Evolutionary conservation across 2,797 vertebrate genomes (phyloP).

Genomic region (Mus spretus): DNA sequence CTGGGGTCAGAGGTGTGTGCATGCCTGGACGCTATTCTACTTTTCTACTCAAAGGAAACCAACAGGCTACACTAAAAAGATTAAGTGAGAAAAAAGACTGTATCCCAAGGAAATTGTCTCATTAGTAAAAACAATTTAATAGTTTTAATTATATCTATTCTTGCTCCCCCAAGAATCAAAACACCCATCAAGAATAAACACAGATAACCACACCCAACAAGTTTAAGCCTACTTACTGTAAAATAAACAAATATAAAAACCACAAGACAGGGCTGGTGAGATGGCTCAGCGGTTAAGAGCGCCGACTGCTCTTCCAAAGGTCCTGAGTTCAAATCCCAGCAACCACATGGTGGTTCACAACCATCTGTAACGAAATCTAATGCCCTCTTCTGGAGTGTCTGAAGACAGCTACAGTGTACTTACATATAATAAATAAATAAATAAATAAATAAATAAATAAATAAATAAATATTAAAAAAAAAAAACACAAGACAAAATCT

Average conservation of each 20-base stretch:
- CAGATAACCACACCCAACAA: conserved; percentile 18
- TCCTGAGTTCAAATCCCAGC: too few species aligned
- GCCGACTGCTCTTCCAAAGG: too few species aligned
- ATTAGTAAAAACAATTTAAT: conserved; percentile 54
- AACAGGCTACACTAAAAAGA: conserved; percentile 9
- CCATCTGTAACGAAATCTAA: too few species aligned
- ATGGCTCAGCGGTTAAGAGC: too few species aligned
- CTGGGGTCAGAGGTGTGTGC: background rate
- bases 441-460: conserved; percentile 53
- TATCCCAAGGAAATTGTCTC: background rate
- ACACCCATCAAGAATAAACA: conserved; percentile 49
- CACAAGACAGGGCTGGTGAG: background rate
- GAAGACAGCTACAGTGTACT: too few species aligned
- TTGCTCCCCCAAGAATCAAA: conserved; percentile 22
- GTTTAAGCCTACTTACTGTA: background rate
- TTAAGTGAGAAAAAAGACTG: background rate
- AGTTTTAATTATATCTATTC: conserved; percentile 6
- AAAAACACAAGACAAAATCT: conserved; percentile 23
- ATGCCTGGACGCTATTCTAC: too few species aligned
- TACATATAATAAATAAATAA: too few species aligned
- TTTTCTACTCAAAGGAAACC: conserved; percentile 21
- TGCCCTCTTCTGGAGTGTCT: too few species aligned
- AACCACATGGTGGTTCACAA: too few species aligned
- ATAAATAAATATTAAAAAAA: conserved; percentile 48
- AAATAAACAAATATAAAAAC: conserved; percentile 59